Evolutionary conservation across 2,888 invertebrate species (phyloP), one percentile per base, ranked within the genome.

Genomic region (Sussaba pulchella): DNA sequence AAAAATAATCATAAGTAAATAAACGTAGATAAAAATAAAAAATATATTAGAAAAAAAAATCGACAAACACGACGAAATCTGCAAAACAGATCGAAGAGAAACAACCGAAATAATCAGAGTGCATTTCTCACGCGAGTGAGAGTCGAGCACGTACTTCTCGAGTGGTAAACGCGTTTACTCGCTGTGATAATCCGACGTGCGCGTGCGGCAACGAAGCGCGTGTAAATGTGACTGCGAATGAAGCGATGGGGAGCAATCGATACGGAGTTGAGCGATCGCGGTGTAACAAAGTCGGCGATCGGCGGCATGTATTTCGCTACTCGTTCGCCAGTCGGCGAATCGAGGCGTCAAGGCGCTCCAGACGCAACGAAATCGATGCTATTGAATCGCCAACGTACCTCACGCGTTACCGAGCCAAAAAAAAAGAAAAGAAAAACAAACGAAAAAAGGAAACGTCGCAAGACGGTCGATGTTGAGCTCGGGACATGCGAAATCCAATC

Each of bases 371-470:
- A 70, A 75, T 79, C 74, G 47, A 70, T 74, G 69, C 74, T 57
- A 74, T 79, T 70, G 69, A 79, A 70, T 74, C 73, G 78, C 74
- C 57, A 74, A 43, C n/a, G 71, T 71, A 71, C 39, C 70, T 80
- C 75, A 67, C 67, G 66, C 71, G 61, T 75, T 71, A 17, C 26
- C 47, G 59, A 31, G 19, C 39, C 52, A 47, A 59, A 71, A 19
- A 47, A 14, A 59, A 69, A 24, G 36, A 73, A 31, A 31, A 31
- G 6, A 31, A 5, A 31, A 31, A 5, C 4, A 31, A 31, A 31
- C 2, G 6, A 31, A 14, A 61, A 47, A 61, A 41, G 24, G 19
- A 45, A 64, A 19, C 19, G 54, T 21, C 39, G 50, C 39, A 10
- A 45, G 45, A 59, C 31, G 50, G 43, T 24, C 66, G 50, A 39